Percentiles rank a stretch among this genome's conserved stretches.
These are phyloP conservation scores for Dyspetes luteomarginatus DNA, from an alignment of 2,888 invertebrate species.

Conservation along the genomic window DNA sequence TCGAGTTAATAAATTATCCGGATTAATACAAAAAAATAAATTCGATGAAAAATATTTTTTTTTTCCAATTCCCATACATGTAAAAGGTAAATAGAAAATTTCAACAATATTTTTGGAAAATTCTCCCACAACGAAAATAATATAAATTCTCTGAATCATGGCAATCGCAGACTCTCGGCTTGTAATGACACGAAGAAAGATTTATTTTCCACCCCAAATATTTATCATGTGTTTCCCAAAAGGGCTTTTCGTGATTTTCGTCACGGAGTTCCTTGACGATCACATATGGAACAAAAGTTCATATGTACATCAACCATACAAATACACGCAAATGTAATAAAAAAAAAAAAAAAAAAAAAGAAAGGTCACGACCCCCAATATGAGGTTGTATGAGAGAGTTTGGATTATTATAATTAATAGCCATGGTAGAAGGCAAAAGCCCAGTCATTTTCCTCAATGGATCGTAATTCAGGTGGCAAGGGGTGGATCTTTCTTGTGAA, in stretches of 20 bases:
- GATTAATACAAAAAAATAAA: neutral
- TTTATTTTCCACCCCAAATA: constrained; percentile 65
- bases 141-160: too few species aligned
- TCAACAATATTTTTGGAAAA: neutral
- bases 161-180: too few species aligned
- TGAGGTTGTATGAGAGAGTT: constrained; percentile 53
- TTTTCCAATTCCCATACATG: too few species aligned
- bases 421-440: constrained; percentile 64
- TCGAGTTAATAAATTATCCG: neutral
- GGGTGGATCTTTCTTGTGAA: constrained; percentile 75
- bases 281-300: too few species aligned
- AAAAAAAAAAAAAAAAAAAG: neutral
- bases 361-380: too few species aligned
- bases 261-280: neutral
- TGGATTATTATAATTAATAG: constrained; percentile 78
- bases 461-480: constrained; percentile 78
- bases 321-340: neutral
- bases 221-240: constrained; percentile 49
- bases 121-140: too few species aligned
- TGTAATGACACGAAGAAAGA: constrained; percentile 48
- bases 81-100: too few species aligned
- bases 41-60: too few species aligned
- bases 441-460: constrained; percentile 78
- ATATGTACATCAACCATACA: too few species aligned
- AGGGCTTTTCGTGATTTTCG: constrained; percentile 19